These are phyloP conservation scores for Sterrhoptilus dennistouni DNA, from an alignment of 2,113 vertebrate species.

Conservation along the genomic window DNA sequence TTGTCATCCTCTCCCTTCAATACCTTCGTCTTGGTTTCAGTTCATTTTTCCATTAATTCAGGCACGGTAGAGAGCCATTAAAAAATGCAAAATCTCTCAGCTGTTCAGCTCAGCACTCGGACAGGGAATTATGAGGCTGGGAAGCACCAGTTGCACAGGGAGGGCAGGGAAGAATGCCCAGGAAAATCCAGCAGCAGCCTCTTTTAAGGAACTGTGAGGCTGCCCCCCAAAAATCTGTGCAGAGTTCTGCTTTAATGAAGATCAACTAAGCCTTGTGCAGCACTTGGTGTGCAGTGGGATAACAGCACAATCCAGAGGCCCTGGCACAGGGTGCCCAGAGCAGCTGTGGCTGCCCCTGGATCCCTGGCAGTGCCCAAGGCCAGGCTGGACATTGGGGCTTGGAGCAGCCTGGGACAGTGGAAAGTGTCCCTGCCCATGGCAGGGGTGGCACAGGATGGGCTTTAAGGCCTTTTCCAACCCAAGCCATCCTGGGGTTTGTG, in stretches of 20 bases:
- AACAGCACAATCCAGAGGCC: background rate
- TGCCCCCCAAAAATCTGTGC: background rate
- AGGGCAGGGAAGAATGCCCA: background rate
- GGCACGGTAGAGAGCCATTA: slow-evolving; percentile 9
- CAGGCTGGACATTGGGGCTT: fast-evolving
- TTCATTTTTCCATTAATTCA: slow-evolving; percentile 42
- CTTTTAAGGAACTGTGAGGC: background rate
- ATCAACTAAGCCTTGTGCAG: background rate
- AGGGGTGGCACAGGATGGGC: background rate
- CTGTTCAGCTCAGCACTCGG: background rate
- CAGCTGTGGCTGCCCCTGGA: background rate
- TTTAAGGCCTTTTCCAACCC: background rate
- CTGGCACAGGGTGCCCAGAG: background rate
- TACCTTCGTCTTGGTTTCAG: background rate
- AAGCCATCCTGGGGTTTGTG: background rate
- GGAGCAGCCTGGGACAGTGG: background rate
- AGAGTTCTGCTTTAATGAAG: background rate
- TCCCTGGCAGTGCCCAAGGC: background rate
- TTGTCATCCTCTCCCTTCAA: slow-evolving; percentile 38
- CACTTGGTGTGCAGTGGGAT: background rate
- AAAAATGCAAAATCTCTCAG: slow-evolving; percentile 44
- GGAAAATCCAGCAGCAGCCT: background rate
- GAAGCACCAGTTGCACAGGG: background rate
- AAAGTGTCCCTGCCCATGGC: background rate
- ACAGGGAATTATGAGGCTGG: background rate